Conservation (phyloP, 2,113 vertebrate species). For the Neotoma lepida region DNA sequence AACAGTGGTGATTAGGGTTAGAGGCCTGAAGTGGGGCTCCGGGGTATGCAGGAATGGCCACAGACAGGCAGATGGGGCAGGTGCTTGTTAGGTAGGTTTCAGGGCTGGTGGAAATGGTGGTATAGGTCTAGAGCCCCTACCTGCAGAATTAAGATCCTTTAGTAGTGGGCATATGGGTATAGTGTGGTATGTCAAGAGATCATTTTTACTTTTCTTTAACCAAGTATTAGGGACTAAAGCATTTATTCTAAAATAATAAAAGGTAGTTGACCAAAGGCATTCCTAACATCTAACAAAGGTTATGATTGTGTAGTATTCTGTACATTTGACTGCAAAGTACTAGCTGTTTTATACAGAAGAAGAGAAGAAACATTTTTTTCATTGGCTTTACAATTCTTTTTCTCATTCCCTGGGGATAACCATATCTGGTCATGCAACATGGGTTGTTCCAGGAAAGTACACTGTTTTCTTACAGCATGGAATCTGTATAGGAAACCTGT, state of each 20-base stretch:
- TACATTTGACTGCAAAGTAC: neutral
- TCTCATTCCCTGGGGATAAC: neutral
- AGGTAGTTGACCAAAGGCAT: neutral
- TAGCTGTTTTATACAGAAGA: neutral
- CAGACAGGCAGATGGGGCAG: neutral
- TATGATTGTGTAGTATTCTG: neutral
- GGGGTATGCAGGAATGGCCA: neutral
- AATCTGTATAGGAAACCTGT: neutral
- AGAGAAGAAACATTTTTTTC: neutral
- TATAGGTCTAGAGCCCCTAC: neutral
- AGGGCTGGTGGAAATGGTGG: neutral
- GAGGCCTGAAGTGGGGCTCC: neutral
- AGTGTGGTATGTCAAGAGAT: neutral
- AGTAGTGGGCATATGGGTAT: neutral
- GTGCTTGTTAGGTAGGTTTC: neutral
- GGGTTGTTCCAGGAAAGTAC: neutral
- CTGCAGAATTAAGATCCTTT: neutral
- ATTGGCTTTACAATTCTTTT: neutral
- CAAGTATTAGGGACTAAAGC: neutral
- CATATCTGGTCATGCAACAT: neutral
- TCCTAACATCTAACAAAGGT: conserved; percentile 10
- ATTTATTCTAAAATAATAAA: neutral
- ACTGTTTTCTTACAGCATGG: neutral
- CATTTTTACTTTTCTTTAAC: neutral
- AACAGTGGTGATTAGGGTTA: neutral